Evolutionary conservation across 35 echinoderm and acorn worm genomes (phyloP).

Genomic region (Ophiothrix spiculata): DNA sequence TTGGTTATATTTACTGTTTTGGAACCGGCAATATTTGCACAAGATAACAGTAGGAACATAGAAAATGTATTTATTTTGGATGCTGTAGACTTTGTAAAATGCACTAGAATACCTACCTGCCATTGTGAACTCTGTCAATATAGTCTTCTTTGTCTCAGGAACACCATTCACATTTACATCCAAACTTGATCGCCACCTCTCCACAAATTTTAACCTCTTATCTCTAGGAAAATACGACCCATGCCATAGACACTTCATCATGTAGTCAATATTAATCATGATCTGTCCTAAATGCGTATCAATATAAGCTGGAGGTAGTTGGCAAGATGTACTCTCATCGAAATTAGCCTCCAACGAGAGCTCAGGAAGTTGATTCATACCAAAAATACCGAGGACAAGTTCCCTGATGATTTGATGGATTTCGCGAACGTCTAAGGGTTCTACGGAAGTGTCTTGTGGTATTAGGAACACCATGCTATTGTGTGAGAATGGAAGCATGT

Average conservation of each 20-base stretch:
- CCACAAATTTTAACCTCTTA: constrained; percentile 82
- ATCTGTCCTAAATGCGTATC: constrained; percentile 83
- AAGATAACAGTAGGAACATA: too few species aligned
- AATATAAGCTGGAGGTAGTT: constrained; percentile 85
- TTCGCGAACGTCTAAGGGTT: constrained; percentile 74
- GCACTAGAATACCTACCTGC: constrained; percentile 47
- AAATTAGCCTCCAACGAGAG: constrained; percentile 75
- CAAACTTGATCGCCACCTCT: constrained; percentile 92
- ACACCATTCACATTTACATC: constrained; percentile 77
- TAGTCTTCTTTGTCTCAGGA: constrained; percentile 84
- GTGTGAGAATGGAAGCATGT: constrained; percentile 62
- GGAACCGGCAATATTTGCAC: too few species aligned
- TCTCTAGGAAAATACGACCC: constrained; percentile 89
- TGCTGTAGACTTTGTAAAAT: not conserved
- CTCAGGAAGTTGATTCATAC: constrained; percentile 71
- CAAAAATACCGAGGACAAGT: constrained; percentile 89
- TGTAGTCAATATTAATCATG: constrained; percentile 86
- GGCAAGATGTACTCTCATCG: constrained; percentile 78
- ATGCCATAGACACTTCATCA: constrained; percentile 97
- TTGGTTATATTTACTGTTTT: too few species aligned
- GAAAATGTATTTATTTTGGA: too few species aligned
- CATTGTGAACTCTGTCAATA: constrained; percentile 80
- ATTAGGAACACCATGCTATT: constrained; percentile 81
- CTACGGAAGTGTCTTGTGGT: constrained; percentile 47
- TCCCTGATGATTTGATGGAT: constrained; percentile 92